Conservation (phyloP, 2,797 vertebrate genomes). For the Syndactyla subalaris region DNA sequence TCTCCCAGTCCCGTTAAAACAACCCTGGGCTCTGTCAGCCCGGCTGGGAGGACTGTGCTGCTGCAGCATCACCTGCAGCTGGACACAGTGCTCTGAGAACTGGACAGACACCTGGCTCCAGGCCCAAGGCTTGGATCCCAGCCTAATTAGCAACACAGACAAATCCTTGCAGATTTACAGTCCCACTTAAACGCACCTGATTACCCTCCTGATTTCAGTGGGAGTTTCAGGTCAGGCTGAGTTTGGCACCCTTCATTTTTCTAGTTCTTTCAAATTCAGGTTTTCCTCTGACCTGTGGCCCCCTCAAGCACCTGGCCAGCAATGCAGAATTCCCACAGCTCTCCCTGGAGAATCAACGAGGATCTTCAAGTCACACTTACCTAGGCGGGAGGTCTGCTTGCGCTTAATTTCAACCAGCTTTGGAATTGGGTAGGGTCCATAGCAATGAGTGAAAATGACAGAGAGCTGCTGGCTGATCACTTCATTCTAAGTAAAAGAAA, state of each 20-base stretch:
- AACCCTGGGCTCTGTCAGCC: background rate
- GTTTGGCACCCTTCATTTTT: background rate
- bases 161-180: background rate
- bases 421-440: conserved; percentile 85
- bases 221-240: background rate
- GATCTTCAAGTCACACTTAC: conserved; percentile 61
- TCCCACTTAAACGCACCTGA: background rate
- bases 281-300: background rate
- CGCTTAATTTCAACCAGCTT: conserved; percentile 83
- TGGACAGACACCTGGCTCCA: background rate
- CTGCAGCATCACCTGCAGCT: background rate
- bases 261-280: background rate
- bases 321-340: background rate
- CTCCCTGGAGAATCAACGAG: rapidly evolving
- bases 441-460: conserved; percentile 85
- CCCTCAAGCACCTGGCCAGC: background rate
- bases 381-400: conserved; percentile 83
- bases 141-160: background rate
- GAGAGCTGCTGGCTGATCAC: conserved; percentile 85
- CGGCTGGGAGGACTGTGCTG: background rate
- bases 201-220: background rate
- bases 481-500: conserved; percentile 77
- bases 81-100: background rate
- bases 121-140: background rate
- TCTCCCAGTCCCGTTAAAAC: background rate